Evolutionary conservation across 2,797 vertebrate genomes (phyloP).

Genomic region (Chromobotia macracanthus): DNA sequence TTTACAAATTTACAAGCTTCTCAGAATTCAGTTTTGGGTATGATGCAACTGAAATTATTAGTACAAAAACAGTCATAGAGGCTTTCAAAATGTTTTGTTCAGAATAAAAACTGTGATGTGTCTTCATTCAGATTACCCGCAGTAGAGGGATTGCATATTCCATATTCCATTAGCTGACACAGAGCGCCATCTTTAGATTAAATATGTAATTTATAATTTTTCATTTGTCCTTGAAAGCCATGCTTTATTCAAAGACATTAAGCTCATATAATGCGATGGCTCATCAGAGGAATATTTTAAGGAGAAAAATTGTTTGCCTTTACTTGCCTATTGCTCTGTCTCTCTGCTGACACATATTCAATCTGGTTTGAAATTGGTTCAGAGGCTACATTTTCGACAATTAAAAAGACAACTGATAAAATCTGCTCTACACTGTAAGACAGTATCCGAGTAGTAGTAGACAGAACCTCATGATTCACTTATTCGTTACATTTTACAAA

Average conservation of each 20-base stretch:
- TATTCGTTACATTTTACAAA: neutral
- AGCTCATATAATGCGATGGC: neutral
- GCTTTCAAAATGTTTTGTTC: neutral
- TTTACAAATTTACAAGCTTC: neutral
- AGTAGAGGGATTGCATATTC: neutral
- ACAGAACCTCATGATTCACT: neutral
- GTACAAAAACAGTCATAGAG: neutral
- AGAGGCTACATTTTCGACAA: neutral
- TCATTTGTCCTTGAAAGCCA: conserved; percentile 50
- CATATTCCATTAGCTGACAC: conserved; percentile 27
- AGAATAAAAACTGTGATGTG: conserved; percentile 7
- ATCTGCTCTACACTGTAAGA: neutral
- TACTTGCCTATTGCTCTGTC: too few species aligned
- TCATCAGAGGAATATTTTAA: too few species aligned
- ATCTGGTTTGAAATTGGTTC: too few species aligned
- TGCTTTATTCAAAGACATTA: conserved; percentile 10
- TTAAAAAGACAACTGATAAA: neutral
- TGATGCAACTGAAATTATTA: conserved; percentile 8
- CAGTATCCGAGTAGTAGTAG: neutral
- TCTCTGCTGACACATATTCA: neutral
- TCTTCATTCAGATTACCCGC: conserved; percentile 4
- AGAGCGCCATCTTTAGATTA: conserved; percentile 53
- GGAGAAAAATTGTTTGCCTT: too few species aligned
- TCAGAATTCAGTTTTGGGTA: conserved; percentile 3
- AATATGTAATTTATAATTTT: conserved; percentile 28